phyloP scores from a whole-genome alignment of 2,113 vertebrate species.

The Malurus melanocephalus region DNA sequence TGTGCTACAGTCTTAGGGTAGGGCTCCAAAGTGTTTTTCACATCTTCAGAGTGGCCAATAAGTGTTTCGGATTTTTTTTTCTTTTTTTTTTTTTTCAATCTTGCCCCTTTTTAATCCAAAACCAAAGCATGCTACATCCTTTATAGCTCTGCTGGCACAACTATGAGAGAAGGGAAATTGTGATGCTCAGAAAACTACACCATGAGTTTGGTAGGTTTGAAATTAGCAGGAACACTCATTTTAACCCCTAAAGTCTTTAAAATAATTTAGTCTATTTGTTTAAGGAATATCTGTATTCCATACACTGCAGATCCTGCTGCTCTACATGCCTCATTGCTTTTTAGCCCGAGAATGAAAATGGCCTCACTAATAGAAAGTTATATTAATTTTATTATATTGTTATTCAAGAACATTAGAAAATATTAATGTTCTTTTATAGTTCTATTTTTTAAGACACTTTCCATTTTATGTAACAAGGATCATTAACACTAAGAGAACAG shows the following conservation, averaged over 20 bases:
- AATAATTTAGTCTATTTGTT: background rate
- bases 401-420: conserved; percentile 31
- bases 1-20: background rate
- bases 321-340: background rate
- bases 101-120: background rate
- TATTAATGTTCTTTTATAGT: background rate
- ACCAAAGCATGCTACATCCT: background rate
- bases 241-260: background rate
- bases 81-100: background rate
- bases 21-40: background rate
- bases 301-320: background rate
- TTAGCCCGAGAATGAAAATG: background rate
- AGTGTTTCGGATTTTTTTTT: background rate
- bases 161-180: background rate
- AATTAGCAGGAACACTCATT: background rate
- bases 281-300: background rate
- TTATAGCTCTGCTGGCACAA: background rate
- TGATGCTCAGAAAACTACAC: background rate
- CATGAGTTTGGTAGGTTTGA: background rate
- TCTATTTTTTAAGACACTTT: background rate
- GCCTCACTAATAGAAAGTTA: background rate
- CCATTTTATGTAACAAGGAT: conserved; percentile 12
- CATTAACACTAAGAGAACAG: background rate
- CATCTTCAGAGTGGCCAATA: background rate
- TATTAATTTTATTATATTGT: conserved; percentile 30